These are phyloP conservation scores for Keiferia lycopersicella DNA, from an alignment of 2,888 invertebrate species.

Conservation along the genomic window DNA sequence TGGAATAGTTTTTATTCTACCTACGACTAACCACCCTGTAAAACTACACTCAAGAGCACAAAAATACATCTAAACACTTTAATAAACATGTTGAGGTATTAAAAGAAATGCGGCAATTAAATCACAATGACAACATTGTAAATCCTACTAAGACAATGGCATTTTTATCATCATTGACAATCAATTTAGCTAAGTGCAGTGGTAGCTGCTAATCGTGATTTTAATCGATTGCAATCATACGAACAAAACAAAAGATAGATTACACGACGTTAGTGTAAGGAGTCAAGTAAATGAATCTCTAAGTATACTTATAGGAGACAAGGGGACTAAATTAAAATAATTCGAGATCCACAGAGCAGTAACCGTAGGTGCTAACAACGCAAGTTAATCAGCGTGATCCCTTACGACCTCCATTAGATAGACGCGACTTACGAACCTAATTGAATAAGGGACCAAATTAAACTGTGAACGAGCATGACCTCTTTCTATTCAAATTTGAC, in stretches of 20 bases:
- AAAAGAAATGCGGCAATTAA: not conserved
- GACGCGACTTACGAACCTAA: conserved; percentile 72
- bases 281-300: not conserved
- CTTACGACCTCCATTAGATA: conserved; percentile 73
- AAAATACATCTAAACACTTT: no score
- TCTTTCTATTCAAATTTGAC: conserved; percentile 78
- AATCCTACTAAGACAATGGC: not conserved
- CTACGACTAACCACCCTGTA: no score
- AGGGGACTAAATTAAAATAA: conserved; percentile 21
- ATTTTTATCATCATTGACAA: conserved; percentile 3
- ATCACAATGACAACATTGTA: not conserved
- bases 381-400: conserved; percentile 74
- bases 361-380: conserved; percentile 65
- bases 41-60: no score
- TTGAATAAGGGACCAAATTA: conserved; percentile 78
- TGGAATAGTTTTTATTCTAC: no score
- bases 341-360: conserved; percentile 31
- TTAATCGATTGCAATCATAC: not conserved
- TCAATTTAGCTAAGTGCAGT: not conserved
- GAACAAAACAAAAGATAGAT: not conserved
- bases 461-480: conserved; percentile 61
- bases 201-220: not conserved
- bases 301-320: not conserved
- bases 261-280: not conserved
- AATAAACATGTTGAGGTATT: not conserved